Evolutionary conservation across 2,888 invertebrate species (phyloP).

Genomic region (Drosophila colorata): DNA sequence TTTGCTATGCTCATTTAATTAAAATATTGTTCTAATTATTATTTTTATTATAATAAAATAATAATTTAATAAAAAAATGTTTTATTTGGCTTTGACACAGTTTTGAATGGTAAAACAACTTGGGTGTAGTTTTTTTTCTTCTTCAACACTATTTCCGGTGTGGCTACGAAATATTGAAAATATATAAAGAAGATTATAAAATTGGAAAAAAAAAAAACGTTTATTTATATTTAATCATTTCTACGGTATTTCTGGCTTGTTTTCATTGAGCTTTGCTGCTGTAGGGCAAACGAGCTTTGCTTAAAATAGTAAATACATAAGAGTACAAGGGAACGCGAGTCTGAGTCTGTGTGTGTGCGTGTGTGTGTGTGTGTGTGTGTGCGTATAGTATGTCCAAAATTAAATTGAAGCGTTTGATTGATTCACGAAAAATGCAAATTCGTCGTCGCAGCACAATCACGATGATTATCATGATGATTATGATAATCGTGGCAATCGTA

Average conservation of each 20-base stretch:
- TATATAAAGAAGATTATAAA: background rate
- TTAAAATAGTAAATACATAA: constrained; percentile 22
- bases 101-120: constrained; percentile 1
- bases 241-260: constrained; percentile 14
- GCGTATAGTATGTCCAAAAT: constrained; percentile 42
- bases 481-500: constrained; percentile 33
- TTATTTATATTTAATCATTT: background rate
- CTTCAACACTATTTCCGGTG: constrained; percentile 26
- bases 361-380: constrained; percentile 28
- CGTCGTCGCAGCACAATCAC: constrained; percentile 18
- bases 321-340: constrained; percentile 37
- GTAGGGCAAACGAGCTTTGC: constrained; percentile 34
- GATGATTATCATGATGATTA: constrained; percentile 23
- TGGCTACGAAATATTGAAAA: background rate
- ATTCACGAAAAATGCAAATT: constrained; percentile 77
- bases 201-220: background rate
- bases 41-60: background rate
- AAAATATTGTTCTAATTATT: background rate
- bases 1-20: background rate
- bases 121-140: background rate
- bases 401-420: constrained; percentile 66
- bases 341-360: constrained; percentile 4
- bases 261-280: constrained; percentile 47
- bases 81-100: constrained; percentile 21
- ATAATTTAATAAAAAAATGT: no score